Conservation (phyloP, 2,113 vertebrate species). For the Sapajus apella region DNA sequence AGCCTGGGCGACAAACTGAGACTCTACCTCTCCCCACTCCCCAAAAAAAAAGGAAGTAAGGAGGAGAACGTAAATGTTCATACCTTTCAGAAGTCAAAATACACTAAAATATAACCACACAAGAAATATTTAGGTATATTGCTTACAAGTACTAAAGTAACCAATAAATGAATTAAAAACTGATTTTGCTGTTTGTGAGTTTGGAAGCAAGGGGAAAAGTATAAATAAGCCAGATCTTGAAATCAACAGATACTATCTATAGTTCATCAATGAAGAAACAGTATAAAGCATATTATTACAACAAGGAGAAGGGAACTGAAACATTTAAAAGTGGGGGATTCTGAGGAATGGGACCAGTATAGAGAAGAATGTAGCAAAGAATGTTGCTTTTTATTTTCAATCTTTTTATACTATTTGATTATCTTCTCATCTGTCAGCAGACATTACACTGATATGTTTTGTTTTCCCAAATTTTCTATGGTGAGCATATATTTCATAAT, state of each 20-base stretch:
- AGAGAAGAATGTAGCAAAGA: background rate
- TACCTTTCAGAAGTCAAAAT: background rate
- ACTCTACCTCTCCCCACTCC: background rate
- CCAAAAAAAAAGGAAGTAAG: background rate
- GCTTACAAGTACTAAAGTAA: conserved; percentile 45
- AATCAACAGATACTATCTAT: background rate
- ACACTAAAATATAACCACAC: background rate
- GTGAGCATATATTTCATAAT: background rate
- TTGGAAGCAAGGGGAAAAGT: background rate
- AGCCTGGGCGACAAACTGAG: background rate
- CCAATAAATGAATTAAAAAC: background rate
- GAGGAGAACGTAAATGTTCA: background rate
- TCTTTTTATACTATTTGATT: background rate
- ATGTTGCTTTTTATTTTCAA: background rate
- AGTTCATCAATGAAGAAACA: background rate
- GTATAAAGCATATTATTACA: background rate
- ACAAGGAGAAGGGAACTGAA: background rate
- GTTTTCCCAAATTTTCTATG: conserved; percentile 8
- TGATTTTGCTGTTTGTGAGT: background rate
- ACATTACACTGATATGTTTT: background rate
- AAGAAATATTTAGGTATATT: background rate
- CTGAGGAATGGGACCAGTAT: background rate
- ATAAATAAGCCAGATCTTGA: background rate
- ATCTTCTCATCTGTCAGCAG: conserved; percentile 14
- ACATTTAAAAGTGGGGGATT: background rate